Evolutionary conservation across 2,797 vertebrate genomes (phyloP), one percentile per base, ranked within the genome.

Genomic region (Philypnodon macrostomus): DNA sequence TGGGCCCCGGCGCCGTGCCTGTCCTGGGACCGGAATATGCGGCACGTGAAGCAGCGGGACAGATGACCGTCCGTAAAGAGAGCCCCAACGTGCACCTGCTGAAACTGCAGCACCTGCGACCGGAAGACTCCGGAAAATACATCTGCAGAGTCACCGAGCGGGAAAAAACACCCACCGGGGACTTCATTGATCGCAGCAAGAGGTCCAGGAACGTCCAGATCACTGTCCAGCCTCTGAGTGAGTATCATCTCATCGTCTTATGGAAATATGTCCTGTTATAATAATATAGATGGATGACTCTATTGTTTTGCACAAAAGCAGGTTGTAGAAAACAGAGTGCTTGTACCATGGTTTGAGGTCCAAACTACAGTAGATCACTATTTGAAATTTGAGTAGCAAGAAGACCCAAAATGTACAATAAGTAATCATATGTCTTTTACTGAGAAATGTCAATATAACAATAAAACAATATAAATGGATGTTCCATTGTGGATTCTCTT

Each of bases 131-230:
- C 0, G 96, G 96, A 38, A 98, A 98, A 47, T 98, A 98, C 83
- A 97, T 97, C 87, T 98, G 96, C 70, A 85, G 95, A 0, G 96
- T 98, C 56, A 98, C 94, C 0, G 96, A 98, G 88, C 75, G 94
- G 10, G 95, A 98, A 83, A 94, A 89, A 64, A 95, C 94, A 0
- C 89, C 93, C 45, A 95, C 93, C 0, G 95, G 96, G 16, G 95
- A 98, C 62, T 95, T 97, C 85, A 93, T 95, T 0, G 95, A 97
- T 85, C 94, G 94, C 72, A 97, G 92, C 91, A 98, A 96, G 85
- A 87, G 95, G 48, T 97, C 96, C 0, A 94, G 95, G 79, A 98
- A 98, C 44, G 93, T 95, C 53, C 95, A 95, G 76, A 95, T 98
- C 87, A 87, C 89, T 0, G 93, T 98, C 41, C 90, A 93, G 56